Percentiles rank a stretch among this genome's conserved stretches.
Evolutionary conservation across 2,888 invertebrate species (phyloP).

Genomic region (Augochlorella aurata): DNA sequence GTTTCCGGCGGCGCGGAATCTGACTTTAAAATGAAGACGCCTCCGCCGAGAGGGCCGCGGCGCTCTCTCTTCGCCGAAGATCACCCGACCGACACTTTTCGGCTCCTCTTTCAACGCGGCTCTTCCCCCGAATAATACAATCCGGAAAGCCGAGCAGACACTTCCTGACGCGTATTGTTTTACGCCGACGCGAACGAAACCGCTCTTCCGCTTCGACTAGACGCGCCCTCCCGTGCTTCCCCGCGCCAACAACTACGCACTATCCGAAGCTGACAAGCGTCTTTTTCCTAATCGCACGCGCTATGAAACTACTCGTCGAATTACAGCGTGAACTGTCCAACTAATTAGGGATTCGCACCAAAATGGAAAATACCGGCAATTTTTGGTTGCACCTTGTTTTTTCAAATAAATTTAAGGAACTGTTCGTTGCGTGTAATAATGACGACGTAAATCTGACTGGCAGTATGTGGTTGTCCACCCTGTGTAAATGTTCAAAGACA

Average conservation of each 20-base stretch:
- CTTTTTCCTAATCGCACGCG: background rate
- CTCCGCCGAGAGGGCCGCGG: background rate
- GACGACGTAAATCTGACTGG: too few relatives aligned
- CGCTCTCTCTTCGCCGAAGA: conserved; percentile 1
- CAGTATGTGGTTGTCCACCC: too few relatives aligned
- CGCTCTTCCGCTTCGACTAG: background rate
- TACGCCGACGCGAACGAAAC: conserved; percentile 29
- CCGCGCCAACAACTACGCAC: too few relatives aligned
- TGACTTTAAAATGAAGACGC: conserved; percentile 57
- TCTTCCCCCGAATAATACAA: conserved; percentile 36
- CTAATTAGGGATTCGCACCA: too few relatives aligned
- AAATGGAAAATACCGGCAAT: too few relatives aligned
- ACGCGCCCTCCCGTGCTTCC: too few relatives aligned
- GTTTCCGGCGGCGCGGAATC: conserved; percentile 39
- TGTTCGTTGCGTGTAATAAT: too few relatives aligned
- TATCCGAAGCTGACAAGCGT: background rate
- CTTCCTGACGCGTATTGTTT: conserved; percentile 46
- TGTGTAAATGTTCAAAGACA: too few relatives aligned
- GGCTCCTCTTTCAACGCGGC: conserved; percentile 13
- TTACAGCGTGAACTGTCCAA: too few relatives aligned
- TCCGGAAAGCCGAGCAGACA: conserved; percentile 24
- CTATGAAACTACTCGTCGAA: too few relatives aligned
- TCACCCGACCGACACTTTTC: conserved; percentile 34
- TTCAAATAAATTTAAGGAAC: too few relatives aligned
- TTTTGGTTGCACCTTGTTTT: too few relatives aligned